Base-by-base conservation (phyloP, 2,888 invertebrate genomes). In the Volucella inflata region DNA sequence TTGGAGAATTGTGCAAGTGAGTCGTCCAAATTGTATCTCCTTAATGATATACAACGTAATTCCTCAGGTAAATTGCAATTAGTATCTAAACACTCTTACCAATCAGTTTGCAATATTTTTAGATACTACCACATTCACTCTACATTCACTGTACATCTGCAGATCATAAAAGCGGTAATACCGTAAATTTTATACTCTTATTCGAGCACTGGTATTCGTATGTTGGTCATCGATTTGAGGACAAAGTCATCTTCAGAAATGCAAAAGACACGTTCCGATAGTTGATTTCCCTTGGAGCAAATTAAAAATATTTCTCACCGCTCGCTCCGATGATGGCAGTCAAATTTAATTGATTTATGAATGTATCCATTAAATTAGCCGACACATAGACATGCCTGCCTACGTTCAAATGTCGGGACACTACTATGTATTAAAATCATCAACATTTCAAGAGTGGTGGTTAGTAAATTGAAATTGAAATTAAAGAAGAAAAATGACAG, bases 21-120 rank as follows among this genome's bases (percentile, higher is more conserved):
- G 40, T 74, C 55, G 30, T 12, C 48, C 10, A 10, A 57, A 55
- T 30, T 30, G 17, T 44, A 14, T 14, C 67, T 51, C 17, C 21
- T 53, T 36, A 53, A 55, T 62, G 62, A 46, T 62, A 42, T 4
- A 21, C 21, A 21, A 21, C 21, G 21, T 48, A 42, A 40, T 55
- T 60, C 51, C n/a, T 44, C 12, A 40, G 42, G 59, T 67, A 57
- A 50, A 59, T 55, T 48, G 50, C 70, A 77, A 77, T 64, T 62
- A 70, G 48, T 21, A 48, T 48, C 46, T n/a, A 53, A 68, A 46
- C 36, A 60, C 11, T 42, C 17, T 57, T 40, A 36, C 48, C 40
- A 14, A 16, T 21, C 38, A 59, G 48, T 38, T 55, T 11, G n/a
- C 48, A 55, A 17, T 42, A 60, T 60, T 62, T 65, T 30, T 10